phyloP scores from a whole-genome alignment of 53 echinoderm and acorn worm species.

The Echinometra lucunter region DNA sequence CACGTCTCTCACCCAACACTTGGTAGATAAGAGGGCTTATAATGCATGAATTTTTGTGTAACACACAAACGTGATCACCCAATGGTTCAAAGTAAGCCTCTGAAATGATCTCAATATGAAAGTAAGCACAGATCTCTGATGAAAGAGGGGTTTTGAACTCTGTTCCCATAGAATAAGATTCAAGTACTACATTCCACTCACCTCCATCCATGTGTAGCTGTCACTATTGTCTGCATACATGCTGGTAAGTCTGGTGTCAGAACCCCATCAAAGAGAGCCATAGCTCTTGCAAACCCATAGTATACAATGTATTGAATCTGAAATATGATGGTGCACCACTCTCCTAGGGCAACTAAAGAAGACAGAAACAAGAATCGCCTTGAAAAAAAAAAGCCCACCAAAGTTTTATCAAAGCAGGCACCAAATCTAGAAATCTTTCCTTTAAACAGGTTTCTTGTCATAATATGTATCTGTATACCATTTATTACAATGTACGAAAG shows the following conservation, averaged over 20 bases:
- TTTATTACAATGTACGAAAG: too few relatives aligned
- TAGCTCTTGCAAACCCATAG: slow-evolving; percentile 58
- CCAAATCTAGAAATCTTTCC: too few relatives aligned
- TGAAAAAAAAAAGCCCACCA: too few relatives aligned
- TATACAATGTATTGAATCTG: slow-evolving; percentile 65
- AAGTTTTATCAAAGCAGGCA: too few relatives aligned
- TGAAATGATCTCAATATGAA: too few relatives aligned
- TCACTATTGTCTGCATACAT: slow-evolving; percentile 41
- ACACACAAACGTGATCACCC: too few relatives aligned
- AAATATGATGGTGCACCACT: slow-evolving; percentile 55
- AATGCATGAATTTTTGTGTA: too few relatives aligned
- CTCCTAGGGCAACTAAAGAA: slow-evolving; percentile 56
- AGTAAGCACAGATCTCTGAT: background rate
- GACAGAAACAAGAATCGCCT: background rate
- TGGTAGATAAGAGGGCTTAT: too few relatives aligned
- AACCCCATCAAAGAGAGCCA: slow-evolving; percentile 64
- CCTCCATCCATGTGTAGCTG: slow-evolving; percentile 52
- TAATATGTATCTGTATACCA: too few relatives aligned
- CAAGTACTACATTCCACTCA: background rate
- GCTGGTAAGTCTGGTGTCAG: slow-evolving; percentile 41
- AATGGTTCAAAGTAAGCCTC: too few relatives aligned
- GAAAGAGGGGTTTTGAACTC: background rate
- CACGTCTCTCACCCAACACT: too few relatives aligned
- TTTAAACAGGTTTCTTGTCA: too few relatives aligned
- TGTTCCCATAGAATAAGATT: background rate